These are phyloP conservation scores for Syrphus vitripennis DNA, from an alignment of 2,888 invertebrate species.

Conservation along the genomic window DNA sequence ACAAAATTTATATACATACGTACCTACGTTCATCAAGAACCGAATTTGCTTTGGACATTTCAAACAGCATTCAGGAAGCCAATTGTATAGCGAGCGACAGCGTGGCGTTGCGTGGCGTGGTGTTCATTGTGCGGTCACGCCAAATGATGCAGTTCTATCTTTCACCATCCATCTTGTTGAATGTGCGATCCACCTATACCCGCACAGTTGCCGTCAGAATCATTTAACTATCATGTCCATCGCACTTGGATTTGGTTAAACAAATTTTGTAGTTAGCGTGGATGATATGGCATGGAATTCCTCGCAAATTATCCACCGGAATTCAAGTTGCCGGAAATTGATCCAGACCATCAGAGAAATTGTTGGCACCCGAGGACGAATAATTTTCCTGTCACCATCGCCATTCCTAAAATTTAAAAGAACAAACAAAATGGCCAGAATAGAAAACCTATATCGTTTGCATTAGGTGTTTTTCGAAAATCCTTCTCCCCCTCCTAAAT, in stretches of 20 bases:
- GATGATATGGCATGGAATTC: conserved; percentile 3
- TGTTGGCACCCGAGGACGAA: neutral
- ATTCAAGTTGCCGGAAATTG: conserved; percentile 5
- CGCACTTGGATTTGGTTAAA: neutral
- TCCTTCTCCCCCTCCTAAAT: too few relatives aligned
- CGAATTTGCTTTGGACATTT: neutral
- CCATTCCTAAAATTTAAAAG: neutral
- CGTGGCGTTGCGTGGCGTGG: too few relatives aligned
- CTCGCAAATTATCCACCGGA: conserved; percentile 4
- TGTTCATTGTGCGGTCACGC: conserved; percentile 1
- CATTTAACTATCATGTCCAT: neutral
- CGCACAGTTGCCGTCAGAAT: neutral
- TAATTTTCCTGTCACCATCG: neutral
- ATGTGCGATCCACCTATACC: too few relatives aligned
- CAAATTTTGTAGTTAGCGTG: neutral
- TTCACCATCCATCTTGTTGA: conserved; percentile 3
- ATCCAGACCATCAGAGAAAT: conserved; percentile 11
- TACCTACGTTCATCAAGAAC: neutral
- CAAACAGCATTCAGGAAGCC: conserved; percentile 1
- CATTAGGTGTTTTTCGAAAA: neutral
- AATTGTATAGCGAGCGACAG: neutral
- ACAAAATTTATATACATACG: neutral
- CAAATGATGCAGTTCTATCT: neutral
- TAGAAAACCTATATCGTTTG: neutral
- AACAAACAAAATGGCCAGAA: neutral